A percentile compares a stretch with the other conserved stretches of the same genome.
Evolutionary conservation across 2,888 invertebrate genomes (phyloP).

Genomic region (Drosophila percnosoma): DNA sequence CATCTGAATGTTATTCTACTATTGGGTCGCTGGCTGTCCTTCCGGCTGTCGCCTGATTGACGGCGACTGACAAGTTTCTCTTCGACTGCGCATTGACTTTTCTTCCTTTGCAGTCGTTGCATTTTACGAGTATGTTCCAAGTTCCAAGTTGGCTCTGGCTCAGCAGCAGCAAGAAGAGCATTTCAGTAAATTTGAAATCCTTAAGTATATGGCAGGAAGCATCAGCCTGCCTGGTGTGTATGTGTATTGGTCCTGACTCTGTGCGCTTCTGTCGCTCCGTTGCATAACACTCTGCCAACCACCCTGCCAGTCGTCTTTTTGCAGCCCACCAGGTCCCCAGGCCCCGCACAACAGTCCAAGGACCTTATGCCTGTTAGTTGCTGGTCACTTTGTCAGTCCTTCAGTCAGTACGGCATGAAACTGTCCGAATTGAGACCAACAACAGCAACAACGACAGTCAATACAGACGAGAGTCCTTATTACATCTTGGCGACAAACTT

Average conservation of each 20-base stretch:
- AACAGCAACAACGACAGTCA: conserved; percentile 32
- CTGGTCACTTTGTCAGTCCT: conserved; percentile 72
- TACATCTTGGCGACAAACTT: conserved; percentile 75
- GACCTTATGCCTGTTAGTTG: conserved; percentile 44
- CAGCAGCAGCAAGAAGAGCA: conserved; percentile 61
- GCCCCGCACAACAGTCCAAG: conserved; percentile 11
- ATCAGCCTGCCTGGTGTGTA: conserved; percentile 64
- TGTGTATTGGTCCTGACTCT: conserved; percentile 23
- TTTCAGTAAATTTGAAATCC: conserved; percentile 81
- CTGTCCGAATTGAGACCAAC: conserved; percentile 37
- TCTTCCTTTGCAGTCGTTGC: conserved; percentile 72
- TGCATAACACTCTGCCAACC: conserved; percentile 60
- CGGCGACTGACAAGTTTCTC: conserved; percentile 81
- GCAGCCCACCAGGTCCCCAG: neutral
- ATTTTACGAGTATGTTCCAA: conserved; percentile 76
- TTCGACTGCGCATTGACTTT: conserved; percentile 80
- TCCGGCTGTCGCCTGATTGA: conserved; percentile 71
- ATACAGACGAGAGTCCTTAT: conserved; percentile 61
- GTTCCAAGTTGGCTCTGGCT: conserved; percentile 46
- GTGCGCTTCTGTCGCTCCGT: conserved; percentile 29
- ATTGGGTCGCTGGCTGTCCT: conserved; percentile 70
- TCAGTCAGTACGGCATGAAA: conserved; percentile 32
- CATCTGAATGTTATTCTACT: conserved; percentile 70
- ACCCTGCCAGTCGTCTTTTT: conserved; percentile 28
- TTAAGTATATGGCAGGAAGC: conserved; percentile 80